Evolutionary conservation across 1,140 invertebrate genomes (phyloP), one percentile per base, ranked within the genome.

Genomic region (Scaptomyza pallida): DNA sequence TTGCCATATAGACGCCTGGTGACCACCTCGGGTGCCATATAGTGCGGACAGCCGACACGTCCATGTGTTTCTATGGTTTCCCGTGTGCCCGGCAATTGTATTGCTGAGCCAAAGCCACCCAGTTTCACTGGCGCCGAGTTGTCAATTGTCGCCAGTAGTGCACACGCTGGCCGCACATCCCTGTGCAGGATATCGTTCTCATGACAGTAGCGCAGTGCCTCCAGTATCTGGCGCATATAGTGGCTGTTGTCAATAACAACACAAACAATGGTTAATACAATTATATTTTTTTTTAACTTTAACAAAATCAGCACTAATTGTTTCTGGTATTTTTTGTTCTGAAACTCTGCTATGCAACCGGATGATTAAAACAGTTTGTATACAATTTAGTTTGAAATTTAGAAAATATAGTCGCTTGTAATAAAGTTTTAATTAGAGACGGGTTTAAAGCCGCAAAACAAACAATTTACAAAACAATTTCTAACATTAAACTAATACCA

Each of bases 81-180:
- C 78, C 95, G 94, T 9, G 95, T 95, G 15, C 95, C 94, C 8
- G 96, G 95, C 64, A 99, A 93, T 90, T 99, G 97, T 41, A 99
- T 95, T 15, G 98, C 98, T 30, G 99, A 97, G 10, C 98, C 97
- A 91, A 99, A 99, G n/a, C 98, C 98, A 13, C 98, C 97, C 21
- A 99, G 93, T 92, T 99, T 99, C 70, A 99, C 96, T 6, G 99
- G 98, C 19, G 98, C 98, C 23, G 98, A 99, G 92, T 99, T 99
- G 91, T 99, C 98, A 82, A 97, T 96, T 41, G 96, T 97, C 17
- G 98, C 97, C 40, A 99, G 93, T 55, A 99, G 93, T 21, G 98
- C 97, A 93, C 97, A 98, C 86, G 99, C 97, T 16, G 98, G 98
- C 89, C 98, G 96, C 72, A 99, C 95, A 92, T 99, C 98, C 71